Evolutionary conservation across 2,888 invertebrate genomes (phyloP), one percentile per base, ranked within the genome.

Genomic region (Pyrochroa serraticornis): DNA sequence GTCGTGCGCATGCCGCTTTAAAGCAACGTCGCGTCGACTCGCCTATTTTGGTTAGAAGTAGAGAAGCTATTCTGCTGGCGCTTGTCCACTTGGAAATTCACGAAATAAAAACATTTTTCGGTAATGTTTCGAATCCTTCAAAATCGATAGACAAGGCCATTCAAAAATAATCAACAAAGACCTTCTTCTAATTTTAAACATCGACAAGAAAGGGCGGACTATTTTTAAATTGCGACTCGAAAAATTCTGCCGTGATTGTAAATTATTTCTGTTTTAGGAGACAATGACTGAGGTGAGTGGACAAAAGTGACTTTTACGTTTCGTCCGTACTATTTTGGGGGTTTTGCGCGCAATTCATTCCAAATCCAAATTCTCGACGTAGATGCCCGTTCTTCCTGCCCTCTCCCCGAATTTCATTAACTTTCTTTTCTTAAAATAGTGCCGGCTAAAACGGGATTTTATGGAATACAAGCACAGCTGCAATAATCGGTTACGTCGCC

Each of bases 1-100:
- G 39, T 13, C 38, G 34, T 44, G 64, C 61, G 60, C 63, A 63
- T 49, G 59, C 41, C 53, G 13, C 32, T 35, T 53, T 53, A 41
- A 44, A 50, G 7, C 52, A 41, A 35, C 57, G 45, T 38, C 44
- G 46, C 35, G 43, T 43, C 55, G 51, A 63, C 52, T 60, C 60
- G 60, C 64, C 64, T 65, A 65, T 65, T 65, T 65, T 65, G 64
- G 64, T 50, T 53, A 58, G 57, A 67, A 57, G 56, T 52, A 41
- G 55, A 47, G 58, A 39, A 60, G 58, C 10, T 31, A 56, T 50
- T 53, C 57, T 54, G 31, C 62, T 43, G 46, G 45, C 32, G 50
- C 39, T 22, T 47, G 60, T 42, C 55, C 55, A 42, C 61, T 42
- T 51, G 42, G 55, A 65, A 65, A 60, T 51, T 34, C 58, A 52